These are phyloP conservation scores for Prionailurus viverrinus DNA, from an alignment of 2,113 vertebrate genomes.

Conservation along the genomic window DNA sequence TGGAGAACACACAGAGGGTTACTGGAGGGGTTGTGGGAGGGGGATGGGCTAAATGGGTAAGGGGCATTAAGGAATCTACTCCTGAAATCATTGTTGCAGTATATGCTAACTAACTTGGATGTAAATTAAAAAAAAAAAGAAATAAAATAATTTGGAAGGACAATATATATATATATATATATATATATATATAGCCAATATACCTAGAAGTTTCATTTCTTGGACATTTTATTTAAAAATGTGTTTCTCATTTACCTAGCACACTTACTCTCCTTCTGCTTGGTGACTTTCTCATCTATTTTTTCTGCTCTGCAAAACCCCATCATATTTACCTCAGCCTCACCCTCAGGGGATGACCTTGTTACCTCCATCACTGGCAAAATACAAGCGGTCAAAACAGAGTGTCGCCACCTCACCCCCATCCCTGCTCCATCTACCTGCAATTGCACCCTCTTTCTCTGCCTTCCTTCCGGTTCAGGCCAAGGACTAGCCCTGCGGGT, in stretches of 20 bases:
- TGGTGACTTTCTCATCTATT: not conserved
- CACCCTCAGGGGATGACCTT: not conserved
- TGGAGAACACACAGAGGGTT: no score
- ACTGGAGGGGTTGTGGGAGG: no score
- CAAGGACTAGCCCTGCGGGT: not conserved
- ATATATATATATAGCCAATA: not conserved
- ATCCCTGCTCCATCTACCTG: no score
- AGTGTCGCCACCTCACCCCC: no score
- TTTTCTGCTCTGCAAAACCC: not conserved
- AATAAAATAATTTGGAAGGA: no score
- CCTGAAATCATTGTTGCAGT: no score
- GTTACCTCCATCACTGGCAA: not conserved
- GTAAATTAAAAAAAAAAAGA: no score
- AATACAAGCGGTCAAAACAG: not conserved
- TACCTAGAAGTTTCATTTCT: not conserved
- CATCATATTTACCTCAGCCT: not conserved
- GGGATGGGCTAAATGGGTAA: no score
- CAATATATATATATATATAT: not conserved
- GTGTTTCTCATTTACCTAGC: not conserved
- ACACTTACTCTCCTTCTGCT: not conserved
- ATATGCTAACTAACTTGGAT: no score
- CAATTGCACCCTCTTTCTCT: not conserved
- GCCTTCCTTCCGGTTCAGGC: accelerated
- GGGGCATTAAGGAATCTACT: no score
- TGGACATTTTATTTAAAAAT: not conserved